A percentile compares a stretch with the other conserved stretches of the same genome.
Conservation (phyloP, 2,888 invertebrate genomes). For the Trachelus troglodyta region DNA sequence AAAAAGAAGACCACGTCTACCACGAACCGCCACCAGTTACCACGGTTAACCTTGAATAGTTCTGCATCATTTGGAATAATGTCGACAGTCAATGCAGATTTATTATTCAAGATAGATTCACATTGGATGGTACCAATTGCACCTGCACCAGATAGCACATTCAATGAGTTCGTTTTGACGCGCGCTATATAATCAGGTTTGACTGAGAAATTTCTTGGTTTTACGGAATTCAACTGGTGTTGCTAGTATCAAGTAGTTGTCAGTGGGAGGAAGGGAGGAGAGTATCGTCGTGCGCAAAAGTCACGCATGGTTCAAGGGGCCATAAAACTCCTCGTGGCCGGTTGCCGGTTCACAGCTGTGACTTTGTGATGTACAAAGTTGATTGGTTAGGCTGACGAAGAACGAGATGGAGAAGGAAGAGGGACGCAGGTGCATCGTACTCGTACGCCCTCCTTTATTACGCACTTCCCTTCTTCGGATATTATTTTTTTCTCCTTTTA, state of each 20-base stretch:
- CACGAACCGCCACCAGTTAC: constrained; percentile 14
- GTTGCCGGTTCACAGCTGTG: constrained; percentile 19
- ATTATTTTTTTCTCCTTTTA: constrained; percentile 24
- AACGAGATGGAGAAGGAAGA: constrained; percentile 7
- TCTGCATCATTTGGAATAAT: not conserved
- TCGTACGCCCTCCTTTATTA: constrained; percentile 49
- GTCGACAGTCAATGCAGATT: not conserved
- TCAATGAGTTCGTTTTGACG: not conserved
- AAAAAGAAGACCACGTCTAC: constrained; percentile 10
- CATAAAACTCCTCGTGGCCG: not conserved
- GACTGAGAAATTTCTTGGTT: constrained; percentile 2
- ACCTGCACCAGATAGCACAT: not conserved
- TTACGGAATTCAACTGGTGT: not conserved
- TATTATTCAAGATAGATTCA: not conserved
- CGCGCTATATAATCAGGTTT: not conserved
- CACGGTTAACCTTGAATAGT: constrained; percentile 19
- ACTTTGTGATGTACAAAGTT: constrained; percentile 13
- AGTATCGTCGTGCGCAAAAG: not conserved
- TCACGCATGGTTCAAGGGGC: not conserved
- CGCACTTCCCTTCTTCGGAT: constrained; percentile 15
- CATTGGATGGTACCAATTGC: not conserved
- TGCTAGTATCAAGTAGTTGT: not conserved
- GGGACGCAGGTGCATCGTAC: constrained; percentile 55
- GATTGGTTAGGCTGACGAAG: constrained; percentile 5
- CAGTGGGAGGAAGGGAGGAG: not conserved